A percentile compares a stretch with the other conserved stretches of the same genome.
Conservation (phyloP, 2,113 vertebrate genomes). For the Cepphus grylle region DNA sequence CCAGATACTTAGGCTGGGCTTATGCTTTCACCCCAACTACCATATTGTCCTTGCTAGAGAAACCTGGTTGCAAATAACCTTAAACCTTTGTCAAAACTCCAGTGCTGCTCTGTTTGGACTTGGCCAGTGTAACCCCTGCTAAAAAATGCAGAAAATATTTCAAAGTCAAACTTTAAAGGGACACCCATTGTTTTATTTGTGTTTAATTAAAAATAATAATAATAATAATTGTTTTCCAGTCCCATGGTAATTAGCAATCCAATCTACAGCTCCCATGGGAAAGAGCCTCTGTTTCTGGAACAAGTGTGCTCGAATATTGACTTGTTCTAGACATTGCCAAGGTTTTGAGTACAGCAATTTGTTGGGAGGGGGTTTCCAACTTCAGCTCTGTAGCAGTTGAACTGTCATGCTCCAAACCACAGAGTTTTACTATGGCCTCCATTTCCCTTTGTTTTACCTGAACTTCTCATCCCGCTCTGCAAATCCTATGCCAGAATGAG, state of each 20-base stretch:
- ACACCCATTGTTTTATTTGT: conserved; percentile 20
- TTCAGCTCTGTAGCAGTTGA: background rate
- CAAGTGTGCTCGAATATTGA: background rate
- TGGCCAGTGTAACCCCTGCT: background rate
- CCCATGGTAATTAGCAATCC: conserved; percentile 21
- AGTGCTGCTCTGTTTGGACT: background rate
- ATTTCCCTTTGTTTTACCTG: conserved; percentile 44
- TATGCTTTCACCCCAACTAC: background rate
- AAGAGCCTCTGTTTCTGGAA: conserved; percentile 10
- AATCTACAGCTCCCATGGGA: conserved; percentile 40
- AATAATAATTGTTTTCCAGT: conserved; percentile 40
- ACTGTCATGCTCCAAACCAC: background rate
- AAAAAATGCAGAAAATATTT: conserved; percentile 45
- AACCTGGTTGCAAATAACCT: background rate
- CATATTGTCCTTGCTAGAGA: background rate
- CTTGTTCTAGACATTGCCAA: background rate
- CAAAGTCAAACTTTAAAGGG: conserved; percentile 53
- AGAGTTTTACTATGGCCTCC: background rate
- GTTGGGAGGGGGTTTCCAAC: conserved; percentile 50
- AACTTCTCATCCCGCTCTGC: conserved; percentile 49
- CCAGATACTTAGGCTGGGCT: background rate
- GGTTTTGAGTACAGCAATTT: conserved; percentile 22
- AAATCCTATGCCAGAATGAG: conserved; percentile 55
- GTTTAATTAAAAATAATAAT: conserved; percentile 55
- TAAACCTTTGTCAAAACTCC: background rate